Conservation (phyloP, 2,113 vertebrate genomes). For the Trogon surrucura region DNA sequence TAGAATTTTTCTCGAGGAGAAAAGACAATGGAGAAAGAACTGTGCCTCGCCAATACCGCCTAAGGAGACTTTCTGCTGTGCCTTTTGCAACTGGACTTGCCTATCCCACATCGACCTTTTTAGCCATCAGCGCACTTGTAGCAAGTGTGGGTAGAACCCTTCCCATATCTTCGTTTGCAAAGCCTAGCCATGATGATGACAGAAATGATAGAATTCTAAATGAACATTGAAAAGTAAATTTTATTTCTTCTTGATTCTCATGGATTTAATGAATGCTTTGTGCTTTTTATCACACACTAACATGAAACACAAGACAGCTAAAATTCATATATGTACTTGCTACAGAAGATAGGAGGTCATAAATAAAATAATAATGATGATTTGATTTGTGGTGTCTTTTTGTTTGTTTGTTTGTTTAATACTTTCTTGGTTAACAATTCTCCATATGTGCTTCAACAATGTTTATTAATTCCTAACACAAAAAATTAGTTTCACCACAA, state of each 20-base stretch:
- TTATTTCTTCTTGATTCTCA: not conserved
- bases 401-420: not conserved
- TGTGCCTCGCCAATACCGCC: too few species aligned
- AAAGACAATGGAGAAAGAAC: too few species aligned
- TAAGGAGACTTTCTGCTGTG: too few species aligned
- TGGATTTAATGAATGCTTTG: not conserved
- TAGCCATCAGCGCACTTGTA: too few species aligned
- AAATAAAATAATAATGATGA: not conserved
- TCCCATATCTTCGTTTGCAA: too few species aligned
- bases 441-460: not conserved
- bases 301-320: not conserved
- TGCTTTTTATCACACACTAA: not conserved
- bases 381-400: not conserved
- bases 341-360: not conserved
- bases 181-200: too few species aligned
- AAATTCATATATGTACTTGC: not conserved
- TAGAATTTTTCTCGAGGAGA: too few species aligned
- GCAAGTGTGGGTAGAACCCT: too few species aligned
- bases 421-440: not conserved
- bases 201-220: not conserved
- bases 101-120: too few species aligned
- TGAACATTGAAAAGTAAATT: not conserved
- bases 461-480: not conserved
- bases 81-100: too few species aligned
- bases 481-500: not conserved